These are phyloP conservation scores for Clarias platycephalus DNA, from an alignment of 2,797 vertebrate species.

Conservation along the genomic window DNA sequence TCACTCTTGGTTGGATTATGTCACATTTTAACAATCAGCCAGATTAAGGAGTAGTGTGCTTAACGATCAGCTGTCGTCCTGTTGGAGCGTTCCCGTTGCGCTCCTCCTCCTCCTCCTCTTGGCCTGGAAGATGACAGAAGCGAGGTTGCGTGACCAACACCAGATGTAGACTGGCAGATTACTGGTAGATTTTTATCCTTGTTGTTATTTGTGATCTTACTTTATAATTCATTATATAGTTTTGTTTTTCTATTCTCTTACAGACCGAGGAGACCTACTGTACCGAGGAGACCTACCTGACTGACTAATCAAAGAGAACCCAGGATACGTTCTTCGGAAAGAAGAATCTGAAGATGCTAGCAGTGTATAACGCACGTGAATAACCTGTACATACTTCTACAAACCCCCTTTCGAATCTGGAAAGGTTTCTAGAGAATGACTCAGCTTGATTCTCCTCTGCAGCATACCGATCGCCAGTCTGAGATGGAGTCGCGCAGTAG, in stretches of 20 bases:
- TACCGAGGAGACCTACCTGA: neutral
- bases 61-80: slow-evolving; percentile 35
- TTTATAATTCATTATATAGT: slow-evolving; percentile 6
- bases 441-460: slow-evolving; percentile 66
- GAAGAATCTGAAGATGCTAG: neutral
- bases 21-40: slow-evolving; percentile 66
- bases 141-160: neutral
- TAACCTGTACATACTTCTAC: slow-evolving; percentile 40
- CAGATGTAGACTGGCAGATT: too few relatives aligned
- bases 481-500: slow-evolving; percentile 71
- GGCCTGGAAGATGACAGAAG: slow-evolving; percentile 1
- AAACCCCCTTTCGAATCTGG: slow-evolving; percentile 44
- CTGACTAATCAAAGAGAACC: neutral
- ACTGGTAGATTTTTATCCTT: slow-evolving; percentile 18
- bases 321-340: neutral
- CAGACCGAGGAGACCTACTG: neutral
- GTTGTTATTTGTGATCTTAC: neutral
- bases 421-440: slow-evolving; percentile 66
- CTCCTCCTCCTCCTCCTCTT: neutral
- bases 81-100: slow-evolving; percentile 4
- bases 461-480: slow-evolving; percentile 56
- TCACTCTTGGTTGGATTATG: slow-evolving; percentile 39
- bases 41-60: slow-evolving; percentile 42
- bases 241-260: slow-evolving; percentile 1
- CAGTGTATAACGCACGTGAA: neutral